Evolutionary conservation across 1,140 invertebrate genomes (phyloP), one percentile per base, ranked within the genome.

Genomic region (Sycophaga agraensis): DNA sequence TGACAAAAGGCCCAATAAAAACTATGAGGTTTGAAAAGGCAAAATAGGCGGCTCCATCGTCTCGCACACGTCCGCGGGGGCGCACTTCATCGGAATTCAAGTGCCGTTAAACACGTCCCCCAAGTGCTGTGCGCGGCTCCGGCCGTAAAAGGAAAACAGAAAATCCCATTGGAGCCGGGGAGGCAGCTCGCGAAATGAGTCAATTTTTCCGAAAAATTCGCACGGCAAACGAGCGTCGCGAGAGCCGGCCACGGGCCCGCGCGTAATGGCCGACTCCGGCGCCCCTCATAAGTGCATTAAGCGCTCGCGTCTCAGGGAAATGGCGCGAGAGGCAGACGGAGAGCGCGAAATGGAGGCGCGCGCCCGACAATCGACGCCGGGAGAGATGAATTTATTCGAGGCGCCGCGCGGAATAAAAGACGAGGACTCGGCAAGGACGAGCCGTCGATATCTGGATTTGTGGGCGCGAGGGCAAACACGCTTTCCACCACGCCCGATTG

Each of bases 51-150:
- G 31, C 12, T 7, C 19, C 19, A 49, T 49, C 46, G 46, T 31
- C 11, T 24, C 26, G n/a, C 31, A 28, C 24, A n/a, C 17, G 28
- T 26, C n/a, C 2, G 45, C 12, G 1, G 24, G 6, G 24, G 17
- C 17, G 40, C 51, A 35, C 17, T 45, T 53, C 59, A 61, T 61
- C 59, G 43, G 39, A 54, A 61, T 61, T 61, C 59, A 54, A 61
- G 50, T 48, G 28, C 34, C 51, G 50, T 49, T 55, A 60, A 60
- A 53, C 40, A 53, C 58, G 51, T 59, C 58, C 16, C n/a, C n/a
- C n/a, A n/a, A n/a, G n/a, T n/a, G 39, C 40, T 40, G 43, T 57
- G 46, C 31, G 21, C 24, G 26, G 8, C 16, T 2, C n/a, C 24
- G 4, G 9, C 0, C 35, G 8, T 6, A 51, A 51, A 54, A 40